These are phyloP conservation scores for Lucilia cuprina DNA, from an alignment of 1,140 invertebrate species.

Conservation along the genomic window DNA sequence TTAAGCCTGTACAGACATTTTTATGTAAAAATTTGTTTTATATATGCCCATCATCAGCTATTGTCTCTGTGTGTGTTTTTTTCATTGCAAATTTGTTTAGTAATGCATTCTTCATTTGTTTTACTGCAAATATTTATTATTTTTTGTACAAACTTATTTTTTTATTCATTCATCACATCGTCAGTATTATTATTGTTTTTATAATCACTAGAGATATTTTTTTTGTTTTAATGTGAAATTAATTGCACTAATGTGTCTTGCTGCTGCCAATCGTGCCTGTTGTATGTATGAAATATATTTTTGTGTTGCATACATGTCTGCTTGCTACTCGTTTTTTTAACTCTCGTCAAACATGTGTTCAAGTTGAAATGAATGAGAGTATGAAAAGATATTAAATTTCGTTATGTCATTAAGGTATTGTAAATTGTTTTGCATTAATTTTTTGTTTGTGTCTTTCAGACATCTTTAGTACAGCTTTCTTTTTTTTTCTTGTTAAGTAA, in stretches of 20 bases:
- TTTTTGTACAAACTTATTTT: not conserved
- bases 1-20: not conserved
- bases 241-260: conserved; percentile 21
- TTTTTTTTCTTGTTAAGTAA: not conserved
- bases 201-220: not conserved
- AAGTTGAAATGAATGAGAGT: not conserved
- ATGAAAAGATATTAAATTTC: not conserved
- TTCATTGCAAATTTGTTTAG: not conserved
- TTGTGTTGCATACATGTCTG: not conserved
- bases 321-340: not conserved
- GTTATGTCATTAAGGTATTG: not conserved
- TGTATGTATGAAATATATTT: not conserved
- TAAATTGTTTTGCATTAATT: not conserved
- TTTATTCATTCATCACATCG: not conserved
- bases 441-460: not conserved
- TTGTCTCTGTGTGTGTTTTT: not conserved
- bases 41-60: not conserved
- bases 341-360: not conserved
- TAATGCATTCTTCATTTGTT: not conserved
- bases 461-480: not conserved
- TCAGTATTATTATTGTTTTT: no score
- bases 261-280: not conserved
- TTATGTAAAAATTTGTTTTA: not conserved
- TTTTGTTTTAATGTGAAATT: conserved; percentile 23
- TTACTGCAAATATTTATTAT: not conserved